These are phyloP conservation scores for Congeria kusceri DNA, from an alignment of 2,888 invertebrate species.

Conservation along the genomic window DNA sequence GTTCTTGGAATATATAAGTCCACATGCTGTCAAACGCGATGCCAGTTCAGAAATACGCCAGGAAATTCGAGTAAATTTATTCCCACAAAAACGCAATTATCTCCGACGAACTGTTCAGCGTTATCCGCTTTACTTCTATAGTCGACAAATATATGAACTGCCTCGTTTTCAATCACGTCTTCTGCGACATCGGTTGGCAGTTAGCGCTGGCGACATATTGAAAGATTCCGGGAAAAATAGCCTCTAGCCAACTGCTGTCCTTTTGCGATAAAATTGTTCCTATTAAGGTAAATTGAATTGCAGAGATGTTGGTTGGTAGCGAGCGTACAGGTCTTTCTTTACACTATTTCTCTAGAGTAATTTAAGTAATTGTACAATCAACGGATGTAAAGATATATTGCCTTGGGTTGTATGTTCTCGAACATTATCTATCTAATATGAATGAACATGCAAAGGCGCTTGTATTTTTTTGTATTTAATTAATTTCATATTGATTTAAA, in stretches of 20 bases:
- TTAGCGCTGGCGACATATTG: conserved; percentile 49
- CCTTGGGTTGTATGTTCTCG: no score
- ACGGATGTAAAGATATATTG: background rate
- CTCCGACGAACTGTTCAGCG: background rate
- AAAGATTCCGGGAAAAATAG: conserved; percentile 54
- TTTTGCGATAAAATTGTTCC: conserved; percentile 50
- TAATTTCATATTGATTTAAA: no score
- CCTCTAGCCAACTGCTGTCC: conserved; percentile 37
- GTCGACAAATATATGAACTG: conserved; percentile 35
- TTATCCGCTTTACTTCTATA: conserved; percentile 42
- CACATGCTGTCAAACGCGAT: conserved; percentile 33
- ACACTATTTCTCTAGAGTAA: conserved; percentile 28
- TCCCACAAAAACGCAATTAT: conserved; percentile 44
- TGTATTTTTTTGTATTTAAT: no score
- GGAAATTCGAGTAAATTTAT: conserved; percentile 51
- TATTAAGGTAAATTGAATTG: conserved; percentile 57
- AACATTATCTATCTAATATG: no score
- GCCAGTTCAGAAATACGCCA: conserved; percentile 24
- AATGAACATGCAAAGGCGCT: no score
- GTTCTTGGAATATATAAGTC: conserved; percentile 26
- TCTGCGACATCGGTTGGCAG: conserved; percentile 26
- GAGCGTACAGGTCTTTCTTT: background rate
- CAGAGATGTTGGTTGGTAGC: background rate
- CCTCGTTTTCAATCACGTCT: conserved; percentile 31
- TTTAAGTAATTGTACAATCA: conserved; percentile 33